phyloP scores from a whole-genome alignment of 2,888 invertebrate genomes.

The Ganaspis brasiliensis region DNA sequence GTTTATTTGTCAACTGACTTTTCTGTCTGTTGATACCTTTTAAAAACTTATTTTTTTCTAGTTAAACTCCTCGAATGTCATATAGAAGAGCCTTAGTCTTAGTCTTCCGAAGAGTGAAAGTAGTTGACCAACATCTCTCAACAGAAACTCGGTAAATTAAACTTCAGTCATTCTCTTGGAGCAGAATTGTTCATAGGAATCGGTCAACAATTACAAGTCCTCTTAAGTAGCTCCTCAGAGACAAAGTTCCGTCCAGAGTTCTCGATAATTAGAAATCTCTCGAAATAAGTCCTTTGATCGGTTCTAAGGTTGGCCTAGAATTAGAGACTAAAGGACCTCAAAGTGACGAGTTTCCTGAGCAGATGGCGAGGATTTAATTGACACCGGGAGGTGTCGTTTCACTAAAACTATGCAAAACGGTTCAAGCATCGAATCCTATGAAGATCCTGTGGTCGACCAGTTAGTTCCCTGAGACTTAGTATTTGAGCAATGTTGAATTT shows the following conservation, averaged over 20 bases:
- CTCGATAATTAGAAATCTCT: conserved; percentile 37
- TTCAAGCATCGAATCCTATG: conserved; percentile 56
- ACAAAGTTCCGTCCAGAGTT: conserved; percentile 20
- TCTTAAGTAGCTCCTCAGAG: conserved; percentile 19
- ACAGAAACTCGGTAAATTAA: background rate
- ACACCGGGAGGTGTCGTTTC: conserved; percentile 78
- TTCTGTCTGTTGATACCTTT: too few species aligned
- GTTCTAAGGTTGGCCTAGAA: conserved; percentile 22
- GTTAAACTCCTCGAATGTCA: too few species aligned
- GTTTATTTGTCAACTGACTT: too few species aligned
- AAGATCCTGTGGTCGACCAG: conserved; percentile 22
- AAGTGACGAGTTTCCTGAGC: conserved; percentile 8
- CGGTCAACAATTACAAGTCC: conserved; percentile 30
- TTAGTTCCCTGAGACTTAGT: conserved; percentile 3
- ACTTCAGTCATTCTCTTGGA: background rate
- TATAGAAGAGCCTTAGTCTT: too few species aligned
- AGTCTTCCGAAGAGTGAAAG: background rate
- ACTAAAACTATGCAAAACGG: conserved; percentile 77
- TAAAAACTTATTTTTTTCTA: too few species aligned
- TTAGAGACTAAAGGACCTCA: conserved; percentile 42
- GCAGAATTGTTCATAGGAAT: background rate
- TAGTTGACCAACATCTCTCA: background rate
- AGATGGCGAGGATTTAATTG: conserved; percentile 74
- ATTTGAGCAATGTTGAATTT: conserved; percentile 27
- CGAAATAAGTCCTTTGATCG: conserved; percentile 47